These are phyloP conservation scores for Cryptotis parvus DNA, from an alignment of 2,113 vertebrate species.

Conservation along the genomic window DNA sequence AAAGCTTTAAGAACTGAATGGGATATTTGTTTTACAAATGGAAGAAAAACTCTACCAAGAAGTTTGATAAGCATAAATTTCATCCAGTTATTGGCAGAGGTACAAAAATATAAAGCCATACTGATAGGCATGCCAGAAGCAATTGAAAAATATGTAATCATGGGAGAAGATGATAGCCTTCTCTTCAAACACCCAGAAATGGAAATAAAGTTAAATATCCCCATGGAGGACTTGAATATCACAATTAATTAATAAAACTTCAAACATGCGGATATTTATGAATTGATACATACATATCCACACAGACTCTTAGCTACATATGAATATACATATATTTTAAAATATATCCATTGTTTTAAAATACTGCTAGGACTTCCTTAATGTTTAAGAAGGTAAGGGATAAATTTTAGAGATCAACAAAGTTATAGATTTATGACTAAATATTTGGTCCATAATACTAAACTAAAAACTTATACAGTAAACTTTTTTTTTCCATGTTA, in stretches of 20 bases:
- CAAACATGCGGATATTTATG: too few species aligned
- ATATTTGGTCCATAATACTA: not conserved
- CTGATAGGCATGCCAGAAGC: not conserved
- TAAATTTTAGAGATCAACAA: not conserved
- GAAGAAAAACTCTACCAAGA: not conserved
- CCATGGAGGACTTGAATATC: not conserved
- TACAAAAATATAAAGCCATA: not conserved
- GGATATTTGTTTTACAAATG: not conserved
- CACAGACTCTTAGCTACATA: not conserved
- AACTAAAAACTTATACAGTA: not conserved
- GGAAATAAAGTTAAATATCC: not conserved
- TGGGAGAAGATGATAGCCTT: not conserved
- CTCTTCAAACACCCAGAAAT: not conserved
- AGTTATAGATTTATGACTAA: not conserved
- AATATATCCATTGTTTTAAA: not conserved
- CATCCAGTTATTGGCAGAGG: not conserved
- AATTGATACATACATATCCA: rapidly evolving
- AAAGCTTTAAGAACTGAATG: not conserved
- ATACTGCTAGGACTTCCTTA: not conserved
- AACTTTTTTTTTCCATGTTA: too few species aligned
- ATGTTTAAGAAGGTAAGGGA: not conserved
- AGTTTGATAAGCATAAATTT: not conserved
- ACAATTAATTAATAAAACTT: not conserved
- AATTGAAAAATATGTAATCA: not conserved
- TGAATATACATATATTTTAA: not conserved